Percentiles rank a stretch among this genome's conserved stretches.
Conservation (phyloP, 1,140 invertebrate species). For the Philopotamus ludificatus region DNA sequence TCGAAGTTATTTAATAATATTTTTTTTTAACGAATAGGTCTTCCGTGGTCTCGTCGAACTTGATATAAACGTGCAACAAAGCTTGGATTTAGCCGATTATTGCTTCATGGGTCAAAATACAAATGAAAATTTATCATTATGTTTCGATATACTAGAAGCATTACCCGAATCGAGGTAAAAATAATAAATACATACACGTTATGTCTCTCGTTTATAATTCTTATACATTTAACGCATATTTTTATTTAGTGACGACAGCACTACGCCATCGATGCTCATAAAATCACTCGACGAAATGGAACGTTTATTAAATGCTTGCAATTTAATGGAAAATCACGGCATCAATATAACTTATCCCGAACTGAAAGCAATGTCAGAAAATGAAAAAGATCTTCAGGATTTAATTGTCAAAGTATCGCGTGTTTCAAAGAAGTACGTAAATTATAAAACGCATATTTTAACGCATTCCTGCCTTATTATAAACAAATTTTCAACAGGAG, state of each 20-base stretch:
- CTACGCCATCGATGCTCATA: conserved; percentile 46
- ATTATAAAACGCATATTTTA: neutral
- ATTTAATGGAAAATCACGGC: conserved; percentile 52
- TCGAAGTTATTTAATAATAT: no score
- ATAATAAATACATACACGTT: no score
- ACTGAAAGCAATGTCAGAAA: conserved; percentile 52
- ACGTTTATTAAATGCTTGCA: conserved; percentile 53
- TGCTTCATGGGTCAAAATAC: conserved; percentile 30
- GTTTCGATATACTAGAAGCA: conserved; percentile 37
- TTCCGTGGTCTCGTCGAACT: conserved; percentile 19
- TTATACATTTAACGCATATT: neutral
- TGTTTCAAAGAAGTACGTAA: conserved; percentile 54
- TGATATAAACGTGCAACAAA: conserved; percentile 29
- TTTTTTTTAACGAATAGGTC: conserved; percentile 42
- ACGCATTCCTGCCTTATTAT: neutral
- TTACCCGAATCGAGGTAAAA: conserved; percentile 33
- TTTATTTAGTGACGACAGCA: conserved; percentile 49
- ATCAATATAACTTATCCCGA: conserved; percentile 52
- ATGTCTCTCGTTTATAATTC: no score
- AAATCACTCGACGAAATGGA: conserved; percentile 50
- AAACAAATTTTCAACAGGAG: conserved; percentile 16
- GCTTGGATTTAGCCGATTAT: conserved; percentile 28
- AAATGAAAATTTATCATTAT: conserved; percentile 27
- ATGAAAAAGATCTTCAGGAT: conserved; percentile 51
- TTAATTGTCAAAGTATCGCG: conserved; percentile 58